Conservation (phyloP, 2,888 invertebrate genomes). For the Balanococcus diminutus region DNA sequence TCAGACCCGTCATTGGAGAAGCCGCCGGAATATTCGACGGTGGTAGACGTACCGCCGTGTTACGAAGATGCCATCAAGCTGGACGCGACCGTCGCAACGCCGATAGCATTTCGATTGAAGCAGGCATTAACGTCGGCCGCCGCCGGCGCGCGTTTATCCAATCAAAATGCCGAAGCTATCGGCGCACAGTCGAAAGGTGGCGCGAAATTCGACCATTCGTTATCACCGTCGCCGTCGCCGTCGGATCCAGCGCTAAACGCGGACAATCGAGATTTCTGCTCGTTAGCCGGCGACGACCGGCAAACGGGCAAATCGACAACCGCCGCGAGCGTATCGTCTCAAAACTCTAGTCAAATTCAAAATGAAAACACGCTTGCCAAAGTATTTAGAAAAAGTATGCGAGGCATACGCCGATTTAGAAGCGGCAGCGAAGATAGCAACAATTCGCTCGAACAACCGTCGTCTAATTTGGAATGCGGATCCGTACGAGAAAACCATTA, state of each 20-base stretch:
- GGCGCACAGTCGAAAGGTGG: neutral
- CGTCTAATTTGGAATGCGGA: slow-evolving; percentile 36
- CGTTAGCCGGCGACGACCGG: neutral
- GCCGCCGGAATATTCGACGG: slow-evolving; percentile 75
- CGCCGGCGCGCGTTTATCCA: neutral
- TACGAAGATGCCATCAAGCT: slow-evolving; percentile 77
- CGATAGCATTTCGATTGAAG: slow-evolving; percentile 60
- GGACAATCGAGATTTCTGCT: slow-evolving; percentile 48
- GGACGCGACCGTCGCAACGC: slow-evolving; percentile 70
- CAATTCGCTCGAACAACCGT: neutral
- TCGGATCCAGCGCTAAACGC: no score
- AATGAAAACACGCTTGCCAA: slow-evolving; percentile 53
- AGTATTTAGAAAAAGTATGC: slow-evolving; percentile 57
- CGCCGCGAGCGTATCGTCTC: neutral
- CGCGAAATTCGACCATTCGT: neutral
- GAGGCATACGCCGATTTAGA: slow-evolving; percentile 56
- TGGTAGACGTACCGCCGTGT: slow-evolving; percentile 72
- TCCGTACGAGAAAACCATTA: neutral
- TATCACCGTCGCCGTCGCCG: neutral
- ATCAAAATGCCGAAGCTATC: neutral
- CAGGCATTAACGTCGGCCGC: neutral
- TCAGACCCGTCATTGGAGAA: slow-evolving; percentile 64
- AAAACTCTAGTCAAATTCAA: slow-evolving; percentile 31
- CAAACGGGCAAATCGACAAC: neutral
- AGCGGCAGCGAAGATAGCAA: slow-evolving; percentile 32